phyloP scores from a whole-genome alignment of 2,797 vertebrate species.

The Orientallactaga sibirica region DNA sequence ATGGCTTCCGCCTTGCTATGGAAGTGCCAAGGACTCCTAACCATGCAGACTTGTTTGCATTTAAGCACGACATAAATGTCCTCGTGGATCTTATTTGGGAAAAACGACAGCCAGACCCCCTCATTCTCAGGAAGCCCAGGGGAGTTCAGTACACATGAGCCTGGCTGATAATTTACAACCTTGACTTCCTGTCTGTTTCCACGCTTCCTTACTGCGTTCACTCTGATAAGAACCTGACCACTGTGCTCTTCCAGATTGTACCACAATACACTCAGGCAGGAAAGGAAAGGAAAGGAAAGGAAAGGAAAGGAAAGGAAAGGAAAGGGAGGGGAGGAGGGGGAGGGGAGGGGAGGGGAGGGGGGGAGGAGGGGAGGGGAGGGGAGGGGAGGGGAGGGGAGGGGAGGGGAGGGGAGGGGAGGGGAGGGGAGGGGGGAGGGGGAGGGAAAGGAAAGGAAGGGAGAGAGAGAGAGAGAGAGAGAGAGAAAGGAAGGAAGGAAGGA shows the following conservation, averaged over 20 bases:
- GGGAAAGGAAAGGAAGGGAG: not conserved
- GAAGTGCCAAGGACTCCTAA: not conserved
- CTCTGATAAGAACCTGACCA: constrained; percentile 15
- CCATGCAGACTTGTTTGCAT: not conserved
- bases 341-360: no score
- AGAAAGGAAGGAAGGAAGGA: no score
- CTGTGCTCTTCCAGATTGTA: not conserved
- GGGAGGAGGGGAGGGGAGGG: no score
- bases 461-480: no score
- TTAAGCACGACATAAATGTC: not conserved
- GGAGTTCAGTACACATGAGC: constrained; percentile 26
- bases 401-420: no score
- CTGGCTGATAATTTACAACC: not conserved
- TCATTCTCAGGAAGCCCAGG: constrained; percentile 17
- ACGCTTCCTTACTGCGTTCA: not conserved
- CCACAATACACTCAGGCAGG: not conserved
- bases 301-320: no score
- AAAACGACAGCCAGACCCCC: constrained; percentile 26
- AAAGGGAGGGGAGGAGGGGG: no score
- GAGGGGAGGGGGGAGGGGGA: no score
- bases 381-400: no score
- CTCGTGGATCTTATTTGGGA: constrained; percentile 25
- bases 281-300: not conserved
- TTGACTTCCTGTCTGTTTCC: not conserved
- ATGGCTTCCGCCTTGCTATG: not conserved